Evolutionary conservation across 2,888 invertebrate species (phyloP).

Genomic region (Fissipunctia ypsillon): DNA sequence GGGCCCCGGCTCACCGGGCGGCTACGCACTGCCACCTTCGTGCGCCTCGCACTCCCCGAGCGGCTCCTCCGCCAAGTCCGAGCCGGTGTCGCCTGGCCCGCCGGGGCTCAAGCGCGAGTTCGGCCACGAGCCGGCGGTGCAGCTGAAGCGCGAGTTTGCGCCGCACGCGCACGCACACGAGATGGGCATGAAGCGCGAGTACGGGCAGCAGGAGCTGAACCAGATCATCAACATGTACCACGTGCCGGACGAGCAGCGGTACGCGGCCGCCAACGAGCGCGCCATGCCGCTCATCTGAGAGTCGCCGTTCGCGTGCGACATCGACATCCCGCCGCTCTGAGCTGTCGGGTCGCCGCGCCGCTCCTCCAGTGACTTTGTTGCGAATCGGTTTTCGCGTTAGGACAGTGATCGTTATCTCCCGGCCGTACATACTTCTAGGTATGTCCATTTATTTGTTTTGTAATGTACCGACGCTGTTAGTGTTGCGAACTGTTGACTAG

Average conservation of each 20-base stretch:
- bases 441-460: constrained; percentile 89
- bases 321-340: constrained; percentile 92
- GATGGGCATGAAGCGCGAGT: constrained; percentile 93
- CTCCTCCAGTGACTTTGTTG: constrained; percentile 82
- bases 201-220: constrained; percentile 91
- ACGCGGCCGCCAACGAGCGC: constrained; percentile 91
- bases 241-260: constrained; percentile 92
- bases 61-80: constrained; percentile 96
- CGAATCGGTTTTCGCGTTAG: constrained; percentile 80
- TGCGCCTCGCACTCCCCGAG: constrained; percentile 95
- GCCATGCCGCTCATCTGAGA: constrained; percentile 92
- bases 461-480: constrained; percentile 84
- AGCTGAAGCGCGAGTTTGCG: constrained; percentile 90
- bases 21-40: constrained; percentile 92
- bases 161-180: constrained; percentile 87
- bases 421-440: constrained; percentile 87
- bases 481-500: constrained; percentile 85
- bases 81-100: constrained; percentile 95
- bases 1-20: constrained; percentile 92
- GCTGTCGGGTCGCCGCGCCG: constrained; percentile 87
- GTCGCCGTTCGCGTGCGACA: constrained; percentile 92
- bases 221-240: constrained; percentile 93
- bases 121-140: constrained; percentile 88
- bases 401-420: constrained; percentile 86
- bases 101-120: constrained; percentile 90